A percentile compares a stretch with the other conserved stretches of the same genome.
phyloP scores from a whole-genome alignment of 2,797 vertebrate species.

The Trachurus trachurus region DNA sequence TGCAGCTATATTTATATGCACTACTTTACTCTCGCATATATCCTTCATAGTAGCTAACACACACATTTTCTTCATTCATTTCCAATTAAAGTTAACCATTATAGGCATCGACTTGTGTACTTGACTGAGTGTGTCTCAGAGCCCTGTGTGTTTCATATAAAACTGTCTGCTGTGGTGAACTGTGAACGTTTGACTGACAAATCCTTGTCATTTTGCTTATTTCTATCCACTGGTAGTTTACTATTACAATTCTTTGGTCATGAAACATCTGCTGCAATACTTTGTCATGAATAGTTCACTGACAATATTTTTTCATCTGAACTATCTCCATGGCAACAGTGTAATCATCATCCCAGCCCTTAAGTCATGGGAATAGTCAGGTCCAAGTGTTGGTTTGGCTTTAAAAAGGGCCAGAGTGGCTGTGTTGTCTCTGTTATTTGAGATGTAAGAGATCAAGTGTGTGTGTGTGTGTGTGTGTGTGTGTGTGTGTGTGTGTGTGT shows the following conservation, averaged over 20 bases:
- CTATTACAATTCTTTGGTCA: constrained; percentile 67
- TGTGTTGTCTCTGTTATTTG: constrained; percentile 68
- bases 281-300: constrained; percentile 74
- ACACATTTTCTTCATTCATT: too few species aligned
- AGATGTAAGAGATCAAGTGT: constrained; percentile 55
- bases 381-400: constrained; percentile 77
- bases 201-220: constrained; percentile 44
- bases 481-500: constrained; percentile 37
- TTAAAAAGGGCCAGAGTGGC: constrained; percentile 63
- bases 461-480: constrained; percentile 41
- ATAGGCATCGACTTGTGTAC: neutral
- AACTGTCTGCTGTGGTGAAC: constrained; percentile 19
- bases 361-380: constrained; percentile 77
- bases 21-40: too few species aligned
- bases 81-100: neutral
- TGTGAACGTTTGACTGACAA: constrained; percentile 15
- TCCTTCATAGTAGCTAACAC: too few species aligned
- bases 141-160: neutral
- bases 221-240: constrained; percentile 59
- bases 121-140: neutral
- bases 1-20: constrained; percentile 34
- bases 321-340: constrained; percentile 73
- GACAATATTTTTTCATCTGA: constrained; percentile 80
- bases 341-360: constrained; percentile 73
- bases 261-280: constrained; percentile 76